These are phyloP conservation scores for Galaxias olidus DNA, from an alignment of 2,797 vertebrate genomes.

Conservation along the genomic window DNA sequence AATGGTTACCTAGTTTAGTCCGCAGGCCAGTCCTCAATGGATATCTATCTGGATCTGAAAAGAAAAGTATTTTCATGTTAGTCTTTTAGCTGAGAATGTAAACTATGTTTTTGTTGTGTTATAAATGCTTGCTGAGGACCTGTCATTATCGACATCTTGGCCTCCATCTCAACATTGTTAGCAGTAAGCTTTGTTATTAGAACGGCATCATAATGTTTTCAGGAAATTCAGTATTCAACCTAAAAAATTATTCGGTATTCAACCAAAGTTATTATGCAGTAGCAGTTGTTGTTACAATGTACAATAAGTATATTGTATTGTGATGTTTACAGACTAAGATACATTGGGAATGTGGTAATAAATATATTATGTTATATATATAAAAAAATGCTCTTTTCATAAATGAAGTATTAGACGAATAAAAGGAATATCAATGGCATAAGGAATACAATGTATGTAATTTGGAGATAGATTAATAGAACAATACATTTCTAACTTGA, in stretches of 20 bases:
- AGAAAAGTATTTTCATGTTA: not conserved
- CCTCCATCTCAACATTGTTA: too few relatives aligned
- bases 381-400: slow-evolving; percentile 11
- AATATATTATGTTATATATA: slow-evolving; percentile 40
- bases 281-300: slow-evolving; percentile 38
- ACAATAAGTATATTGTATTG: slow-evolving; percentile 48
- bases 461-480: not conserved
- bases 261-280: slow-evolving; percentile 43
- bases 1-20: slow-evolving; percentile 59
- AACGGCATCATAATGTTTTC: slow-evolving; percentile 51
- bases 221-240: too few relatives aligned
- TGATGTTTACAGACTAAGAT: slow-evolving; percentile 52
- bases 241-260: too few relatives aligned
- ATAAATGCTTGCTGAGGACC: too few relatives aligned
- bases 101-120: too few relatives aligned
- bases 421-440: slow-evolving; percentile 1
- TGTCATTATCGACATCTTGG: too few relatives aligned
- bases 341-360: slow-evolving; percentile 54
- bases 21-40: slow-evolving; percentile 75
- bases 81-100: too few relatives aligned
- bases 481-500: too few relatives aligned
- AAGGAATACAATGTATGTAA: not conserved
- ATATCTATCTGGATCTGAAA: slow-evolving; percentile 73
- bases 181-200: slow-evolving; percentile 42
- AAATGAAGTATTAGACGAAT: not conserved